Evolutionary conservation across 2,888 invertebrate species (phyloP), one percentile per base, ranked within the genome.

Genomic region (Drosophila greeni): DNA sequence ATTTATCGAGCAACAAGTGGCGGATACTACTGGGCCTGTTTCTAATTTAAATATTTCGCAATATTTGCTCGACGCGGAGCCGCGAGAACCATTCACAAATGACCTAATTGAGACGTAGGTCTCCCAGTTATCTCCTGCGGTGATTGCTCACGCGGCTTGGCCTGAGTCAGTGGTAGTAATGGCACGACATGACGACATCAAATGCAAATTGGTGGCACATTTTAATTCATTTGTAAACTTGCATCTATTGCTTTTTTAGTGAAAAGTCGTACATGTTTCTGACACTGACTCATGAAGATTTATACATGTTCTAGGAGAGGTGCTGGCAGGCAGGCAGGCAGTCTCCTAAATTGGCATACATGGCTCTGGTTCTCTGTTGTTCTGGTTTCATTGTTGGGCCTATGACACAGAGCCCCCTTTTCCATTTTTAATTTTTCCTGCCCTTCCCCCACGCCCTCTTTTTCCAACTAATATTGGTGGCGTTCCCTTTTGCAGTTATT

Each of bases 11-110:
- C 85, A 73, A 85, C 79, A 85, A 79, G 84, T 79, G 70, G 70
- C 67, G 57, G 62, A 53, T 8, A 31, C 43, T 47, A 76, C 39
- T 16, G 61, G 61, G 74, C 79, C 70, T 79, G 79, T 84, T 85
- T 59, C 84, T 78, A 66, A 79, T 79, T 79, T 83, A 69, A 82
- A 78, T 84, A 80, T 84, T 82, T 76, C 42, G 53, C 76, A 67
- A 71, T 59, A 8, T 14, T 39, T 23, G 20, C 31, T 24, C 64
- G 29, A 4, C 29, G 3, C 29, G 29, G 11, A 29, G 11, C 11
- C 42, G 31, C 48, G 14, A 37, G 8, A 37, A 23, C 39, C 69
- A 72, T 59, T 72, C 70, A 70, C 70, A 60, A 57, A 49, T 77
- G 85, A 81, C 75, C 85, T 70, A 83, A 77, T 85, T 83, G 73